A percentile compares a stretch with the other conserved stretches of the same genome.
phyloP scores from a whole-genome alignment of 1,140 invertebrate genomes.

The Temnothorax nylanderi region DNA sequence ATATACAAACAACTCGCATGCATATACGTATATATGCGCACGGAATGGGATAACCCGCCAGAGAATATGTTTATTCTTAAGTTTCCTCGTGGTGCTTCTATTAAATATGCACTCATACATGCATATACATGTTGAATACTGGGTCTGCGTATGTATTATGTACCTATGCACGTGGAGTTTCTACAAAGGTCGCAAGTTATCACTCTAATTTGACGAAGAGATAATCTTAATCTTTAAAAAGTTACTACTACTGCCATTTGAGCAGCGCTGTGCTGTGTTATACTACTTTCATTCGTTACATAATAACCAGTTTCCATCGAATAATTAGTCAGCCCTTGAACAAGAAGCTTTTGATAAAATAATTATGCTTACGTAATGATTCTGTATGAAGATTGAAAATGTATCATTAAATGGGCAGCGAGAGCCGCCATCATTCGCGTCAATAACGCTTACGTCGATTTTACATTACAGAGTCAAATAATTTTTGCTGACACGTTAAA shows the following conservation, averaged over 20 bases:
- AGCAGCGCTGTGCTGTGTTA: background rate
- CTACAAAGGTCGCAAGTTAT: background rate
- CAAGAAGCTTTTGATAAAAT: background rate
- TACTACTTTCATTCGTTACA: background rate
- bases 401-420: background rate
- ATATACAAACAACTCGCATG: background rate
- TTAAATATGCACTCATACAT: background rate
- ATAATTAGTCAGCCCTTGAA: background rate
- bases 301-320: background rate
- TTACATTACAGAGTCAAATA: background rate
- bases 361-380: slow-evolving; percentile 11
- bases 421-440: background rate
- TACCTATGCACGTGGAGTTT: background rate
- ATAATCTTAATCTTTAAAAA: background rate
- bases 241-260: background rate
- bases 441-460: background rate
- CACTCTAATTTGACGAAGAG: slow-evolving; percentile 1
- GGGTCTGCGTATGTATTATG: too few relatives aligned
- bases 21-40: background rate
- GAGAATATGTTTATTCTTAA: background rate
- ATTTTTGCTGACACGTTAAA: background rate
- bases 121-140: background rate
- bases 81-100: background rate
- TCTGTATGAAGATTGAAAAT: background rate
- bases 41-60: background rate